Percentiles rank a stretch among this genome's conserved stretches.
Conservation (phyloP, 2,797 vertebrate genomes). For the Silurus aristotelis region DNA sequence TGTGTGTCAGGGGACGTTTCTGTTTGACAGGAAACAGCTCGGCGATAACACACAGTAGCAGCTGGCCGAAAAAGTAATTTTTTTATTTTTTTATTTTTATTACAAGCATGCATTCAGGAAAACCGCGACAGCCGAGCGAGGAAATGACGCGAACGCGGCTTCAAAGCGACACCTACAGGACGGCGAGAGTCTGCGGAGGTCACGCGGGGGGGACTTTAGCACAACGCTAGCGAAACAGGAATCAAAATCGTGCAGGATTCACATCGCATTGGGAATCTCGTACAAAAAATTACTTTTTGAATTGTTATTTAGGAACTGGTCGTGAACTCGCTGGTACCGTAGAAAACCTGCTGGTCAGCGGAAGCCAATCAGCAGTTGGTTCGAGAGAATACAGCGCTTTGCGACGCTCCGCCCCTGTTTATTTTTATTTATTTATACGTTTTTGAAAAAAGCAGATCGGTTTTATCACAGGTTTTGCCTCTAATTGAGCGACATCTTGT, state of each 20-base stretch:
- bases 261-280: too few relatives aligned
- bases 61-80: neutral
- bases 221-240: too few relatives aligned
- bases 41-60: constrained; percentile 1
- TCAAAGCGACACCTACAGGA: neutral
- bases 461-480: neutral
- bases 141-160: neutral
- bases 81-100: neutral
- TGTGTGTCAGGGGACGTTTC: constrained; percentile 24
- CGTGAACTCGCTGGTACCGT: too few relatives aligned
- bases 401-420: too few relatives aligned
- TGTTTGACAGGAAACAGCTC: constrained; percentile 43
- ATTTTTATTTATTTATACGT: too few relatives aligned
- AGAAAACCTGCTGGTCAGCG: too few relatives aligned
- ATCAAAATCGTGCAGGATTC: too few relatives aligned
- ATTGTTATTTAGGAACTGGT: too few relatives aligned
- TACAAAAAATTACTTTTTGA: too few relatives aligned
- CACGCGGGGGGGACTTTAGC: too few relatives aligned
- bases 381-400: neutral
- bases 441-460: neutral
- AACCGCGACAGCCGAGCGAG: neutral
- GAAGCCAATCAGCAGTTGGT: neutral
- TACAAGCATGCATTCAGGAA: neutral
- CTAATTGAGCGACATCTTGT: neutral
- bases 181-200: neutral